A percentile compares a stretch with the other conserved stretches of the same genome.
phyloP scores from a whole-genome alignment of 2,888 invertebrate genomes.

The Iselma pallidipennis region DNA sequence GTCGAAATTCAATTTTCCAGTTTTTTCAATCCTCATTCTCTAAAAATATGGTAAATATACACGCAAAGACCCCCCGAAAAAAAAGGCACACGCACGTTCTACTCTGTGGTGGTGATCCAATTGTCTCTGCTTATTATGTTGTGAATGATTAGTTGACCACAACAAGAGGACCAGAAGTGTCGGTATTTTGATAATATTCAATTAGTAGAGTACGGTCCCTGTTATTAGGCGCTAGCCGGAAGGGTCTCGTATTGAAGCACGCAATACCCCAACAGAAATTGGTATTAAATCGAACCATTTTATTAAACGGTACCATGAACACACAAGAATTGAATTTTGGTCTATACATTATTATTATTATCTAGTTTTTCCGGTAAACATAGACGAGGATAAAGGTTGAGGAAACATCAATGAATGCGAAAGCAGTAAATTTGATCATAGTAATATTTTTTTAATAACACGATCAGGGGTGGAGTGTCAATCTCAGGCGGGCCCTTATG shows the following conservation, averaged over 20 bases:
- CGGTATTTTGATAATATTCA: slow-evolving; percentile 31
- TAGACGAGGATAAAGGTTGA: not conserved
- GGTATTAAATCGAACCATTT: not conserved
- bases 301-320: not conserved
- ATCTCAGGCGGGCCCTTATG: too few species aligned
- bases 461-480: too few species aligned
- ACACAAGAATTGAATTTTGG: not conserved
- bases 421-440: not conserved
- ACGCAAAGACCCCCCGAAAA: slow-evolving; percentile 27
- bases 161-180: slow-evolving; percentile 17
- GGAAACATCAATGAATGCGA: not conserved
- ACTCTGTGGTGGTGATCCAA: slow-evolving; percentile 16
- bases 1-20: slow-evolving; percentile 8
- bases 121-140: slow-evolving; percentile 40
- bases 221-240: slow-evolving; percentile 32
- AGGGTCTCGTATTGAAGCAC: slow-evolving; percentile 8
- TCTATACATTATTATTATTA: not conserved
- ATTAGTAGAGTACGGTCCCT: slow-evolving; percentile 28
- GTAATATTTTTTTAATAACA: not conserved
- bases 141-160: slow-evolving; percentile 30
- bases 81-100: slow-evolving; percentile 29
- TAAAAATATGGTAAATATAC: slow-evolving; percentile 8
- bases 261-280: slow-evolving; percentile 5
- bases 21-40: too few species aligned
- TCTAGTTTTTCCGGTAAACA: not conserved